These are phyloP conservation scores for human (Homo sapiens) DNA, from an alignment of 2,113 vertebrate species.

Conservation along the genomic window GRCh38 chr18:1107001-1107500, in stretches of 20 bases:
- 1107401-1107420: neutral
- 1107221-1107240: neutral
- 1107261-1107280: neutral
- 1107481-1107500: neutral
- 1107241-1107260: neutral
- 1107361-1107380: constrained; percentile 15
- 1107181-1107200: neutral
- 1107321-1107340: neutral
- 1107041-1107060: neutral
- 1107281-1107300: neutral
- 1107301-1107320: constrained; percentile 20
- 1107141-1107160: constrained; percentile 15
- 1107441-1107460: neutral
- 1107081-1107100: neutral
- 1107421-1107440: constrained; percentile 25
- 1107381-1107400: constrained; percentile 34
- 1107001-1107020: neutral
- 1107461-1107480: neutral
- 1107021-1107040: neutral
- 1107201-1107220: constrained; percentile 1
- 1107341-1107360: neutral
- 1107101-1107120: neutral
- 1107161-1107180: neutral
- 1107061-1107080: neutral
- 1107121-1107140: neutral